phyloP scores from a whole-genome alignment of 2,888 invertebrate species.

The Agriopis aurantiaria region DNA sequence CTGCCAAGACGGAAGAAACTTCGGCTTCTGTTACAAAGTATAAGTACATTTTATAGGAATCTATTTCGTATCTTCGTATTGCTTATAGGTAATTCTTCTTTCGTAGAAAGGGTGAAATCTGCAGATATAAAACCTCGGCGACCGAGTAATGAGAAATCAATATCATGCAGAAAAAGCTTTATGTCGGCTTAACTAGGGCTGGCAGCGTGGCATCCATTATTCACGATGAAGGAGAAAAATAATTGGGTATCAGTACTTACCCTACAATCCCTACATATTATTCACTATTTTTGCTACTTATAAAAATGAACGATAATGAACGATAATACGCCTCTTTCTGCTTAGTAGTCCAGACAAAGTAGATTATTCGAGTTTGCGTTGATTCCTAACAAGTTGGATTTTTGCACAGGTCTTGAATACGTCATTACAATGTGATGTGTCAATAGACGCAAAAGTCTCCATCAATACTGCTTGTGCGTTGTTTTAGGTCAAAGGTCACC shows the following conservation, averaged over 20 bases:
- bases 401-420: no score
- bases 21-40: constrained; percentile 1
- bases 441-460: no score
- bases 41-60: not conserved
- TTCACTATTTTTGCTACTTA: no score
- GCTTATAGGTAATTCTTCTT: constrained; percentile 4
- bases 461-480: no score
- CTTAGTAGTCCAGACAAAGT: no score
- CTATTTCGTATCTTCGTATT: not conserved
- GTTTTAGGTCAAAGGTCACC: no score
- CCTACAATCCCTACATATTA: no score
- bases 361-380: no score
- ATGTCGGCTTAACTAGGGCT: constrained; percentile 12
- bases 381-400: no score
- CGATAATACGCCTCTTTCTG: no score
- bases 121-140: constrained; percentile 6
- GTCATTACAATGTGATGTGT: no score
- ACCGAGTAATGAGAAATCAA: constrained; percentile 20
- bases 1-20: not conserved
- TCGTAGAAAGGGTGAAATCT: constrained; percentile 8
- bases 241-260: not conserved
- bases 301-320: no score
- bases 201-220: not conserved
- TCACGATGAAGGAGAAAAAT: not conserved
- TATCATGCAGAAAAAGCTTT: constrained; percentile 18